Percentiles rank a stretch among this genome's conserved stretches.
These are phyloP conservation scores for Chaetophractus vellerosus DNA, from an alignment of 2,797 vertebrate species.

Conservation along the genomic window DNA sequence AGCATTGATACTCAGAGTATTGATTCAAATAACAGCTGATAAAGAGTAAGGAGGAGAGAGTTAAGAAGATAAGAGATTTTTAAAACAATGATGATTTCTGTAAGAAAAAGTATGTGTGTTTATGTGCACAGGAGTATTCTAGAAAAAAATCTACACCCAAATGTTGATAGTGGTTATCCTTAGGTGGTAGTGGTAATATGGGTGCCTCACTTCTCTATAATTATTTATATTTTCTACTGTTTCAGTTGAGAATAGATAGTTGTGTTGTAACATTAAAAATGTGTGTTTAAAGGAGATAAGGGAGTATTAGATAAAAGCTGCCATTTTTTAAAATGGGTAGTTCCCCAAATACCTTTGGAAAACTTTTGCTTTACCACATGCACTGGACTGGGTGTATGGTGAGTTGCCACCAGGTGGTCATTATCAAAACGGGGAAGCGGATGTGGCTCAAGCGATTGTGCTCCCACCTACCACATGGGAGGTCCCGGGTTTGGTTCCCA, in stretches of 20 bases:
- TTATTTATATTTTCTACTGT: conserved; percentile 5
- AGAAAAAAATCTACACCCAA: background rate
- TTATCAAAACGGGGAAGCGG: background rate
- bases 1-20: background rate
- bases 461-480: no score
- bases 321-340: background rate
- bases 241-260: background rate
- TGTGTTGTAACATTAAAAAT: conserved; percentile 14
- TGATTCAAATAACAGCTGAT: background rate
- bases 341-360: background rate
- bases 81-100: conserved; percentile 22
- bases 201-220: background rate
- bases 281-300: background rate
- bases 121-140: background rate
- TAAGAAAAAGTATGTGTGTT: background rate
- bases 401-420: conserved; percentile 35
- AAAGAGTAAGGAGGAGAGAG: background rate
- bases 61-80: conserved; percentile 1
- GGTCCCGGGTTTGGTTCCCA: no score
- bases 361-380: conserved; percentile 21
- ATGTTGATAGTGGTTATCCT: background rate
- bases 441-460: no score
- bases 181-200: background rate
- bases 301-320: background rate
- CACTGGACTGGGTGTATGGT: background rate